phyloP scores from a whole-genome alignment of 2,113 vertebrate species.

The Petaurus breviceps region DNA sequence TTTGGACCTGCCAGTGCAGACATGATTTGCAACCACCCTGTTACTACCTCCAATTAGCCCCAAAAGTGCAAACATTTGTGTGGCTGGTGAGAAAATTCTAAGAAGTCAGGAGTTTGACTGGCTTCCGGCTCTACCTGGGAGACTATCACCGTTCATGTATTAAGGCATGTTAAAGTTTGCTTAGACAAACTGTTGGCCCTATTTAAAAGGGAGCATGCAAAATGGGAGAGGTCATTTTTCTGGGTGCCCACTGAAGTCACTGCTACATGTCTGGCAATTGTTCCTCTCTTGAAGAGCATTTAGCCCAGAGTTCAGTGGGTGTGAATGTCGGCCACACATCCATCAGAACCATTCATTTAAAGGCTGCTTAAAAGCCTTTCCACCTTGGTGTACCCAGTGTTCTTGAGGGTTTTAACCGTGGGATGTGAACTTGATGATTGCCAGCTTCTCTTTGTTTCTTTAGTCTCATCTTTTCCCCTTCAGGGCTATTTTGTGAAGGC shows the following conservation, averaged over 20 bases:
- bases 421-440: constrained; percentile 37
- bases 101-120: constrained; percentile 24
- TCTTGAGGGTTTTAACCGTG: constrained; percentile 11
- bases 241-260: background rate
- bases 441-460: constrained; percentile 32
- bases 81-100: constrained; percentile 7
- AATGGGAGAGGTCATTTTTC: constrained; percentile 21
- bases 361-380: constrained; percentile 47
- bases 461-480: constrained; percentile 56
- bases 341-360: constrained; percentile 42
- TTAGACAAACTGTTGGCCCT: background rate
- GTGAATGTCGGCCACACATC: background rate
- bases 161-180: constrained; percentile 12
- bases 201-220: constrained; percentile 15
- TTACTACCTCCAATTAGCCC: background rate
- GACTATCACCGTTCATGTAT: constrained; percentile 2
- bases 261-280: background rate
- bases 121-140: constrained; percentile 5
- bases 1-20: background rate
- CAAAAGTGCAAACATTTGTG: background rate
- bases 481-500: constrained; percentile 69
- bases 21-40: background rate
- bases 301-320: background rate
- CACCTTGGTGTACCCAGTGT: constrained; percentile 14
- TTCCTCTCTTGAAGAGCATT: constrained; percentile 21